Evolutionary conservation across 2,888 invertebrate species (phyloP).

Genomic region (Clivina fossor): DNA sequence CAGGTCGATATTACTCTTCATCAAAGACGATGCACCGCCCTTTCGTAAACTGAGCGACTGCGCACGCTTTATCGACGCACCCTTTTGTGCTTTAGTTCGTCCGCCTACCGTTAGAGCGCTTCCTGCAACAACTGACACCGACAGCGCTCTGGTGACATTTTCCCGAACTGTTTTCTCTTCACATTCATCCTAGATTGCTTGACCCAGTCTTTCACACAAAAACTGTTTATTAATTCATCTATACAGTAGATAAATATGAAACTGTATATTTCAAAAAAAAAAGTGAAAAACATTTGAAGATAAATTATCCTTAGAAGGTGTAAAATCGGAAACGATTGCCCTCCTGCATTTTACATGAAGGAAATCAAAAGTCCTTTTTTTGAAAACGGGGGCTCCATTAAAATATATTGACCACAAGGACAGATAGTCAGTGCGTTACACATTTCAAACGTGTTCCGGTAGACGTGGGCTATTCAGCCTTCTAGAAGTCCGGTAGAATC

Average conservation of each 20-base stretch:
- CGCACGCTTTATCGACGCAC: constrained; percentile 18
- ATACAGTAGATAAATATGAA: background rate
- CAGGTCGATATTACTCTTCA: background rate
- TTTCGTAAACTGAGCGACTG: constrained; percentile 11
- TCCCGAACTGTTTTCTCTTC: constrained; percentile 14
- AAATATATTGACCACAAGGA: constrained; percentile 30
- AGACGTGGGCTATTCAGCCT: no score
- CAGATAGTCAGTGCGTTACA: constrained; percentile 24
- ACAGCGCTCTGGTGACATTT: constrained; percentile 22
- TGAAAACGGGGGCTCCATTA: constrained; percentile 19
- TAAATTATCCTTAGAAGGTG: constrained; percentile 20
- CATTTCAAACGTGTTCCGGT: constrained; percentile 12
- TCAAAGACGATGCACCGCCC: background rate
- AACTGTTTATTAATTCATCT: background rate
- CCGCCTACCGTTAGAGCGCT: constrained; percentile 21
- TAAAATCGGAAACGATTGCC: constrained; percentile 20
- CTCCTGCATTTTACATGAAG: constrained; percentile 30
- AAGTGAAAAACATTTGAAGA: constrained; percentile 14
- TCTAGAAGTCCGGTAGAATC: no score
- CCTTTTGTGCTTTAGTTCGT: constrained; percentile 12
- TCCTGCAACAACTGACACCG: constrained; percentile 13
- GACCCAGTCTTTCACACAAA: no score
- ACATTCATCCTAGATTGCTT: constrained; percentile 20
- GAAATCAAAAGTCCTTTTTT: constrained; percentile 27
- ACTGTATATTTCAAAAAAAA: background rate